Evolutionary conservation across 2,888 invertebrate genomes (phyloP), one percentile per base, ranked within the genome.

Genomic region (Lottia scabra): DNA sequence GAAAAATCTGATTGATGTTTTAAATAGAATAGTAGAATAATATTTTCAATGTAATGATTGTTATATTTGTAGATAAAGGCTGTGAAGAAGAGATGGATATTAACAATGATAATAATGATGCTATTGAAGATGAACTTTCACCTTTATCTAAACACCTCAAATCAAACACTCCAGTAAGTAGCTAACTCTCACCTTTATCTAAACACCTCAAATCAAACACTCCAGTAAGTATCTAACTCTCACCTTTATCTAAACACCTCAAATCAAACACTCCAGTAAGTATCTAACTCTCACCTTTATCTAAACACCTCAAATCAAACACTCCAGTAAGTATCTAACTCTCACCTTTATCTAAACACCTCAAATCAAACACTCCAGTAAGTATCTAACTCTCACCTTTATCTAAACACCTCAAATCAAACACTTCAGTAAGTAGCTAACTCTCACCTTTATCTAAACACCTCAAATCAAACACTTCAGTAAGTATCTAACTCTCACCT

Each of bases 11-110:
- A n/a, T n/a, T n/a, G n/a, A n/a, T n/a, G n/a, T n/a, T n/a, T n/a
- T n/a, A n/a, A n/a, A n/a, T n/a, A n/a, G n/a, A n/a, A n/a, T n/a
- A n/a, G n/a, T n/a, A n/a, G n/a, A n/a, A n/a, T n/a, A n/a, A n/a
- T n/a, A n/a, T n/a, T n/a, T n/a, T n/a, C n/a, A n/a, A n/a, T n/a
- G n/a, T n/a, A n/a, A n/a, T n/a, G n/a, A n/a, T n/a, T n/a, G 30
- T 4, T 30, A 79, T 81, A n/a, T 77, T 77, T 71, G 81, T 80
- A 68, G 79, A 78, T 71, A 80, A 81, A 46, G 78, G 78, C n/a
- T 72, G 74, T 45, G 75, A 71, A 10, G 68, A 67, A 16, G n/a
- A 13, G 27, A 23, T 46, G 15, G 15, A 19, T 27, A 23, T 26
- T 23, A 56, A 56, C n/a, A 56, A 23, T 56, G 73, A 74, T 56